Evolutionary conservation across 2,888 invertebrate genomes (phyloP).

Genomic region (Dasypolia templi): DNA sequence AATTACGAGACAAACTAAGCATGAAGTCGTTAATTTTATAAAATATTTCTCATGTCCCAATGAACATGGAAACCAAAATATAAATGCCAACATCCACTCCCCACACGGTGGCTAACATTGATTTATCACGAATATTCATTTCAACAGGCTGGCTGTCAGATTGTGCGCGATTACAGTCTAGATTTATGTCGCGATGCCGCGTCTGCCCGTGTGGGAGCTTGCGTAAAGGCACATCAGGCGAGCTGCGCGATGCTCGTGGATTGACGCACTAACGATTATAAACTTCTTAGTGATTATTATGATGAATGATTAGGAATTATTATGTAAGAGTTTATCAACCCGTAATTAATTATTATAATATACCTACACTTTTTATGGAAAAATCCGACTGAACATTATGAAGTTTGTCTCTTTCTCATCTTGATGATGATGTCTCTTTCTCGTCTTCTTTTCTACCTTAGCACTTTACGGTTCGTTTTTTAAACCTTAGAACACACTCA

Average conservation of each 20-base stretch:
- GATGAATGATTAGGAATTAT: not conserved
- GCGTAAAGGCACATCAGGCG: constrained; percentile 52
- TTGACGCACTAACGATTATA: not conserved
- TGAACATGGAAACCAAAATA: constrained; percentile 59
- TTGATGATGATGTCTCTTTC: not conserved
- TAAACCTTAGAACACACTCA: not conserved
- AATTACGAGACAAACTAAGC: constrained; percentile 18
- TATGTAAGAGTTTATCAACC: not conserved
- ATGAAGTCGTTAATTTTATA: constrained; percentile 41
- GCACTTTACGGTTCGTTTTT: not conserved
- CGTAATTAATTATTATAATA: not conserved
- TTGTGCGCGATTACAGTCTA: constrained; percentile 84
- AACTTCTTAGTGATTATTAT: constrained; percentile 2
- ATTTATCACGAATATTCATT: constrained; percentile 89
- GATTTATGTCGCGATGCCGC: constrained; percentile 84
- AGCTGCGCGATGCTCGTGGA: constrained; percentile 16
- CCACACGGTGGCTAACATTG: constrained; percentile 86
- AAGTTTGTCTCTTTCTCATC: not conserved
- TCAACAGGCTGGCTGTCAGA: constrained; percentile 88
- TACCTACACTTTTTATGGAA: not conserved
- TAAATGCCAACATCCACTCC: constrained; percentile 59
- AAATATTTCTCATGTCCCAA: constrained; percentile 47
- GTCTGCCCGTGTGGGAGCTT: constrained; percentile 73
- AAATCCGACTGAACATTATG: not conserved
- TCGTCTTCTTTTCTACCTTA: not conserved